Conservation (phyloP, 2,888 invertebrate genomes). For the Peribatodes rhomboidaria region DNA sequence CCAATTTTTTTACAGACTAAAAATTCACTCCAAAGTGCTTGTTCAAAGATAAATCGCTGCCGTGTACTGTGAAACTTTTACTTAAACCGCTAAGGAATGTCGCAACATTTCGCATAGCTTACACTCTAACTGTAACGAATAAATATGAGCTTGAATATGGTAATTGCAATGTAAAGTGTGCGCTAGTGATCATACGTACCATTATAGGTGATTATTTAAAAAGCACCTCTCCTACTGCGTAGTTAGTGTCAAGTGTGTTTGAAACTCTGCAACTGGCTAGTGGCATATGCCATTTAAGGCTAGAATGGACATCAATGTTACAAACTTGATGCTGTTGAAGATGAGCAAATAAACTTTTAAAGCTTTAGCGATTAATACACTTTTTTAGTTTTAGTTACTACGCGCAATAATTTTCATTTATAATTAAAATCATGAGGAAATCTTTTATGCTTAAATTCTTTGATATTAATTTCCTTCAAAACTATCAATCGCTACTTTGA, state of each 20-base stretch:
- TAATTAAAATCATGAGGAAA: too few species aligned
- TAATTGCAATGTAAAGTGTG: slow-evolving; percentile 45
- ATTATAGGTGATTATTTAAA: slow-evolving; percentile 45
- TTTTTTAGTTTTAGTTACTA: too few species aligned
- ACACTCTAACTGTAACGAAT: slow-evolving; percentile 45
- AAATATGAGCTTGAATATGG: slow-evolving; percentile 44
- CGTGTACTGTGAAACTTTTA: slow-evolving; percentile 6
- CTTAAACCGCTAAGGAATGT: slow-evolving; percentile 18
- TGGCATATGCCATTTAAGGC: too few species aligned
- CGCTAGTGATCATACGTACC: slow-evolving; percentile 32
- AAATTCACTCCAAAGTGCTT: not conserved
- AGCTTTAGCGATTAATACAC: too few species aligned
- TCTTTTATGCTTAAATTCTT: too few species aligned
- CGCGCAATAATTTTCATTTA: too few species aligned
- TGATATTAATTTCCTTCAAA: too few species aligned
- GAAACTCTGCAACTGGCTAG: slow-evolving; percentile 39
- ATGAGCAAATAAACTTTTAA: too few species aligned
- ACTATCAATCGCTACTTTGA: too few species aligned
- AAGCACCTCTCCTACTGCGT: slow-evolving; percentile 30
- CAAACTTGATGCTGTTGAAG: not conserved
- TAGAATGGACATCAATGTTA: not conserved
- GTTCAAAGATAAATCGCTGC: slow-evolving; percentile 10
- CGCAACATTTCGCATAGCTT: slow-evolving; percentile 37
- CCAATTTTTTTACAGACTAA: too few species aligned
- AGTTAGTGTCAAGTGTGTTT: slow-evolving; percentile 46